Conservation (phyloP, 2,113 vertebrate genomes). For the Pica pica region DNA sequence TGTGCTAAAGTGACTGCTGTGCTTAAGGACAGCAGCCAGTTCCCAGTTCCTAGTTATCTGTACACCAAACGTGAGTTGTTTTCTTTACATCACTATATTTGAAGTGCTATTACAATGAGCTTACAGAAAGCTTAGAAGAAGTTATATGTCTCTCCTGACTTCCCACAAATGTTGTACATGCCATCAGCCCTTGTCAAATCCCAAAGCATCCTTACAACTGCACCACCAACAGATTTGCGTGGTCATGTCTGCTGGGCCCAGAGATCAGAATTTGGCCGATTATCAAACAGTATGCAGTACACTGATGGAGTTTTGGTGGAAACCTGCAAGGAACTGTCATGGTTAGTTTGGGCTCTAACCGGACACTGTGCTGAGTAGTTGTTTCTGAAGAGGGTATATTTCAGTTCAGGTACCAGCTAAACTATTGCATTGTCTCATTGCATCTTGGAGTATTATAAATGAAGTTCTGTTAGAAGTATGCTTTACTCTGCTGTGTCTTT, state of each 20-base stretch:
- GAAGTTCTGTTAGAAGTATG: not conserved
- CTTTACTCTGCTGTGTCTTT: not conserved
- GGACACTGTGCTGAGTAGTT: not conserved
- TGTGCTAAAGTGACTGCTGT: accelerated
- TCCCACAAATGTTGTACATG: accelerated
- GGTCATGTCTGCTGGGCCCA: not conserved
- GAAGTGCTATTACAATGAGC: not conserved
- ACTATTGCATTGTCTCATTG: not conserved
- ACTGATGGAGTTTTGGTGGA: not conserved
- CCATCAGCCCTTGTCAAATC: not conserved
- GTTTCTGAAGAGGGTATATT: not conserved
- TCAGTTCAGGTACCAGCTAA: not conserved
- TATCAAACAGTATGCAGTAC: too few relatives aligned
- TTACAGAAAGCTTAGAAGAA: not conserved
- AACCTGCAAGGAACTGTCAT: accelerated
- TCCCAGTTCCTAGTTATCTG: not conserved
- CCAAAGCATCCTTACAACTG: not conserved
- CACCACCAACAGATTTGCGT: not conserved
- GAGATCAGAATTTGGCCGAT: not conserved
- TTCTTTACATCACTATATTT: not conserved
- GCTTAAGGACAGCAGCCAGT: not conserved
- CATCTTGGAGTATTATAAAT: not conserved
- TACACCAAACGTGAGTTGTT: not conserved
- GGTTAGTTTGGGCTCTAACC: not conserved
- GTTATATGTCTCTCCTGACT: not conserved